phyloP scores from a whole-genome alignment of 2,797 vertebrate species.

The Scyliorhinus canicula region DNA sequence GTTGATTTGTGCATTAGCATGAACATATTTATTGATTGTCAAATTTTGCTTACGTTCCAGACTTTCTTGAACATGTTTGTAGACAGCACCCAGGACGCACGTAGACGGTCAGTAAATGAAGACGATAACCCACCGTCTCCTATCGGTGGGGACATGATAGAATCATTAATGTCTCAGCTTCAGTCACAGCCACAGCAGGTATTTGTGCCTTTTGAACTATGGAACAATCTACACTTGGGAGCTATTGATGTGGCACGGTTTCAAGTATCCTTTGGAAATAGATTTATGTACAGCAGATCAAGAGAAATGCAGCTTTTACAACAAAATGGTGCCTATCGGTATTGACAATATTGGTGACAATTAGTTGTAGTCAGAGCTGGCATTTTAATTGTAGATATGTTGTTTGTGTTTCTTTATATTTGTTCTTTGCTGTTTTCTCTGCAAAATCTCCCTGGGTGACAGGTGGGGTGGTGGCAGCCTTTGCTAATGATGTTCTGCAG shows the following conservation, averaged over 20 bases:
- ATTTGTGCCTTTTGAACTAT: background rate
- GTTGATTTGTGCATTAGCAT: background rate
- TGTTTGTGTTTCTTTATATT: background rate
- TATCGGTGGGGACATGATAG: constrained; percentile 85
- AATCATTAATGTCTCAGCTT: constrained; percentile 80
- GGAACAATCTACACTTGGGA: background rate
- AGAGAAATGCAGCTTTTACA: background rate
- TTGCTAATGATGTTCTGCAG: background rate
- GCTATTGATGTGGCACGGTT: background rate
- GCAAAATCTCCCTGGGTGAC: no score
- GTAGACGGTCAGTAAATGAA: constrained; percentile 89
- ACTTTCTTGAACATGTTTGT: constrained; percentile 99
- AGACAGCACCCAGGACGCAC: constrained; percentile 94
- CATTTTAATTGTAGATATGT: background rate
- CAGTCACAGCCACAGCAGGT: constrained; percentile 63
- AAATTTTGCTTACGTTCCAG: constrained; percentile 50
- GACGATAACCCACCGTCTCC: constrained; percentile 97
- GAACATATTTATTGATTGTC: constrained; percentile 42
- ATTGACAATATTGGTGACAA: background rate
- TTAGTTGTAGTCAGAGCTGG: background rate
- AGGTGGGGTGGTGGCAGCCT: background rate
- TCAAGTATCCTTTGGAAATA: background rate
- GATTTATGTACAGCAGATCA: background rate
- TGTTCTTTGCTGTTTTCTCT: no score
- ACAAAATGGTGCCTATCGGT: background rate